Conservation (phyloP, 2,113 vertebrate genomes). For the Uria lomvia region DNA sequence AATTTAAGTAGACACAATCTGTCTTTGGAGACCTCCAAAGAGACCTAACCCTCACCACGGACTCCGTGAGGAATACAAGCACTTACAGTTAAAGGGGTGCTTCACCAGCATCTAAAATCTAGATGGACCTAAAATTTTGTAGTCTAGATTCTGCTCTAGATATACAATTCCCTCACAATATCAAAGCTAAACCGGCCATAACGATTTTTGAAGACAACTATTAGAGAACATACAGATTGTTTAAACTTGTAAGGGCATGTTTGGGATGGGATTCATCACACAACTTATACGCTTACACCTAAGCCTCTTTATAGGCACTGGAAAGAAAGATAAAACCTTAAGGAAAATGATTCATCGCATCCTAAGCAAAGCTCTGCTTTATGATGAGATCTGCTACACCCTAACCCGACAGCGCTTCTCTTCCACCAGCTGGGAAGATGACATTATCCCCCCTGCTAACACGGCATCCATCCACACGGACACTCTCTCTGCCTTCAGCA, state of each 20-base stretch:
- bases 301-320: neutral
- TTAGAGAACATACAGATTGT: neutral
- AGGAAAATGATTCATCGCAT: neutral
- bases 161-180: neutral
- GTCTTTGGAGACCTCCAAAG: neutral
- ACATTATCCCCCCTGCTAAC: neutral
- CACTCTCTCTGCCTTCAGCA: neutral
- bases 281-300: neutral
- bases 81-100: neutral
- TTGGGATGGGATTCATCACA: neutral
- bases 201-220: neutral
- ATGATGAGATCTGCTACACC: neutral
- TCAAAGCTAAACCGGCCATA: neutral
- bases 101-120: neutral
- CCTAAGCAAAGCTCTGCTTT: neutral
- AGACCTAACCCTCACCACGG: neutral
- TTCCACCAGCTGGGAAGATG: neutral
- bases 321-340: neutral
- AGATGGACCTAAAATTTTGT: neutral
- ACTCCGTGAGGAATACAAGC: neutral
- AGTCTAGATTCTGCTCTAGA: neutral
- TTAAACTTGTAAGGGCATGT: neutral
- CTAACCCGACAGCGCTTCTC: neutral
- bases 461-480: fast-evolving
- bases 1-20: neutral